phyloP scores from a whole-genome alignment of 2,888 invertebrate species.

The Carterocephalus palaemon region DNA sequence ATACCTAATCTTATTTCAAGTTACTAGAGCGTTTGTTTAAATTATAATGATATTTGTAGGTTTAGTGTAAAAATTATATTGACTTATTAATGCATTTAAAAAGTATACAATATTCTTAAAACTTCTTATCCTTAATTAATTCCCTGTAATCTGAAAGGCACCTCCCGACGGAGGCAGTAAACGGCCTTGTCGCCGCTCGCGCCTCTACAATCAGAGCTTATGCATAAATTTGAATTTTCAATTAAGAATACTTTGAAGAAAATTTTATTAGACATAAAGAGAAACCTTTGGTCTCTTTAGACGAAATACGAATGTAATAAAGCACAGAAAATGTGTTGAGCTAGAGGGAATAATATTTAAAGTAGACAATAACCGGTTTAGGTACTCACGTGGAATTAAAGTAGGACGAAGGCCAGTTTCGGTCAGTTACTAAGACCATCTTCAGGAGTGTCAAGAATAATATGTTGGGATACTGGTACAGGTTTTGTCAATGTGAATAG shows the following conservation, averaged over 20 bases:
- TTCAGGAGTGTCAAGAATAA: too few species aligned
- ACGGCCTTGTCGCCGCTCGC: constrained; percentile 50
- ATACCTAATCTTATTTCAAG: too few species aligned
- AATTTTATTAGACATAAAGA: constrained; percentile 77
- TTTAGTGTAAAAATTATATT: too few species aligned
- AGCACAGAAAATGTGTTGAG: constrained; percentile 45
- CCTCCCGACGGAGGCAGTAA: constrained; percentile 56
- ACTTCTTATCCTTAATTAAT: constrained; percentile 60
- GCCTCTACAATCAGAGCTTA: constrained; percentile 74
- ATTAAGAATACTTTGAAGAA: constrained; percentile 76
- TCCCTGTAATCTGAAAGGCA: constrained; percentile 61
- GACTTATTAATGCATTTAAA: neutral
- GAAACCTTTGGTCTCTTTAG: constrained; percentile 74
- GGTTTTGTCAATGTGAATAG: too few species aligned
- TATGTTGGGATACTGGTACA: too few species aligned
- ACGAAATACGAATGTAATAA: constrained; percentile 63
- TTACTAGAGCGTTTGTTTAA: too few species aligned
- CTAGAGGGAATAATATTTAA: too few species aligned
- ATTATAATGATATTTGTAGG: too few species aligned
- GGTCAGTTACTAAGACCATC: too few species aligned
- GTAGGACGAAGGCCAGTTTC: too few species aligned
- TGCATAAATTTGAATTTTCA: constrained; percentile 80
- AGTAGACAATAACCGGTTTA: too few species aligned
- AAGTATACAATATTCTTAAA: constrained; percentile 9
- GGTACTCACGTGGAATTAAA: too few species aligned